Percentiles rank a stretch among this genome's conserved stretches.
Conservation (phyloP, 2,888 invertebrate species). For the Euplagia quadripunctaria region DNA sequence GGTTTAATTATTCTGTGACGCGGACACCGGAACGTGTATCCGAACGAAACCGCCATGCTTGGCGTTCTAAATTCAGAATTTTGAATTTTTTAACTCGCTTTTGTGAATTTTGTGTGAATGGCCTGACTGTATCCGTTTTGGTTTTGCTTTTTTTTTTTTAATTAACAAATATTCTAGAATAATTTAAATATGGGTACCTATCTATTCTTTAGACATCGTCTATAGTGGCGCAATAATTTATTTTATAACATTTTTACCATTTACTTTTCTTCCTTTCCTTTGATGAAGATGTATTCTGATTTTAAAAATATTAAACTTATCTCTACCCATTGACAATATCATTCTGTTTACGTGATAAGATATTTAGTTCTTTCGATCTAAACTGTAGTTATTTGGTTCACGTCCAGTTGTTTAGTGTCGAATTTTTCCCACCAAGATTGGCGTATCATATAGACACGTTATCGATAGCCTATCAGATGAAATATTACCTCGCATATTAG, state of each 20-base stretch:
- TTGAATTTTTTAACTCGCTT: slow-evolving; percentile 32
- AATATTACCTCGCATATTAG: slow-evolving; percentile 68
- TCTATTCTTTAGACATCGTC: background rate
- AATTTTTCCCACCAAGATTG: slow-evolving; percentile 48
- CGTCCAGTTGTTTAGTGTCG: slow-evolving; percentile 35
- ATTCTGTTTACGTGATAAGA: slow-evolving; percentile 5
- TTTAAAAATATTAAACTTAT: slow-evolving; percentile 1
- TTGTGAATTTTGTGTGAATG: slow-evolving; percentile 14
- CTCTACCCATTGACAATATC: background rate
- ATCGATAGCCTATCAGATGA: slow-evolving; percentile 56
- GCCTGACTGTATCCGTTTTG: background rate
- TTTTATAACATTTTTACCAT: background rate
- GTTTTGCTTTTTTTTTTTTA: background rate
- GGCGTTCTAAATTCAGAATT: slow-evolving; percentile 56
- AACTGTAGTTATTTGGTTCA: background rate
- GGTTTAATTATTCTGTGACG: slow-evolving; percentile 67
- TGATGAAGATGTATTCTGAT: background rate
- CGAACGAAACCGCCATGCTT: slow-evolving; percentile 54
- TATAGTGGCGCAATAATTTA: background rate
- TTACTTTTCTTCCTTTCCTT: background rate
- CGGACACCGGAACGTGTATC: slow-evolving; percentile 72
- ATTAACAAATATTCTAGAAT: background rate
- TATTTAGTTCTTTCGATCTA: background rate
- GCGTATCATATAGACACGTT: slow-evolving; percentile 50
- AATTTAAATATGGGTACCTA: no score